Conservation (phyloP, 2,888 invertebrate species). For the Monopis laevigella region DNA sequence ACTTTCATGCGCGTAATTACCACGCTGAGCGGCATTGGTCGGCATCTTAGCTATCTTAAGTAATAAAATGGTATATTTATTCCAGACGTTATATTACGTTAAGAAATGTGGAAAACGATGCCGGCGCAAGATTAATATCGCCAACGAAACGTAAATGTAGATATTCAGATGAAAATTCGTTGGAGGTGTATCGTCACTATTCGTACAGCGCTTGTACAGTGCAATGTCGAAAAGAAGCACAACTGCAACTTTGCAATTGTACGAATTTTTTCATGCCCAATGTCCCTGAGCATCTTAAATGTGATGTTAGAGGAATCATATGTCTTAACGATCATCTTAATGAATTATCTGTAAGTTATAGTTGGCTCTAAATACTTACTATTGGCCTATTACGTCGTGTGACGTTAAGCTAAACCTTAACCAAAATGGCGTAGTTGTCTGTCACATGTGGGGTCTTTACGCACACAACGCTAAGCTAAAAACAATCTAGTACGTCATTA, state of each 20-base stretch:
- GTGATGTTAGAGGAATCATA: conserved; percentile 72
- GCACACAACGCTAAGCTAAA: no score
- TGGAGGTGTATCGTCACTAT: conserved; percentile 70
- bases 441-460: no score
- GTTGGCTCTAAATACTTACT: no score
- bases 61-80: no score
- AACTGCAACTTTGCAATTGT: conserved; percentile 72
- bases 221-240: conserved; percentile 76
- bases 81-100: conserved; percentile 64
- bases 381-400: no score
- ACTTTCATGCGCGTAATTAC: no score
- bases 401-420: no score
- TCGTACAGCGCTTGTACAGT: conserved; percentile 79
- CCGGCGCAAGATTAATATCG: conserved; percentile 69
- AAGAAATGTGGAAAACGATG: conserved; percentile 75
- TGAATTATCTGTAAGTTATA: conserved; percentile 68
- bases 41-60: no score
- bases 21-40: no score
- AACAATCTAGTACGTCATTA: no score
- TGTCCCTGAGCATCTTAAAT: conserved; percentile 61
- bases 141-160: conserved; percentile 78
- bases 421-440: no score
- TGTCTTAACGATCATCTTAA: conserved; percentile 73
- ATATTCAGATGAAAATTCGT: conserved; percentile 72
- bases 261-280: conserved; percentile 77